Evolutionary conservation across 2,888 invertebrate species (phyloP).

Genomic region (Oligia fasciuncula): DNA sequence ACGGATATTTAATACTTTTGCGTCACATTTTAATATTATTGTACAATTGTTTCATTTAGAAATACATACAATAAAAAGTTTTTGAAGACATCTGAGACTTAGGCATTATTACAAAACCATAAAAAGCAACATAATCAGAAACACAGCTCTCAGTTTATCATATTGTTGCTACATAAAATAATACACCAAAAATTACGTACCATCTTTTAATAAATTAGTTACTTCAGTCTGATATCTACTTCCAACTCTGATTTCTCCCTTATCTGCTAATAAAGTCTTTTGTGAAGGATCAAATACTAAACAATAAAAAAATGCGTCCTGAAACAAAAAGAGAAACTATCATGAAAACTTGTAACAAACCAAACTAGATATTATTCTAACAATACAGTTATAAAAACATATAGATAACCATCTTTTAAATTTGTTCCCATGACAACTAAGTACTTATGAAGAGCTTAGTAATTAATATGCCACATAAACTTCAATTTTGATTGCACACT

Average conservation of each 20-base stretch:
- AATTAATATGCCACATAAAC: slow-evolving; percentile 35
- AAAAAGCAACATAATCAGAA: background rate
- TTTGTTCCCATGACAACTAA: slow-evolving; percentile 36
- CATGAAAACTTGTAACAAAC: slow-evolving; percentile 45
- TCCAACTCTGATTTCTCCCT: slow-evolving; percentile 98
- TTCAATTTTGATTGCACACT: slow-evolving; percentile 5
- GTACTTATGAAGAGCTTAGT: slow-evolving; percentile 12
- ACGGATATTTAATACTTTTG: slow-evolving; percentile 5
- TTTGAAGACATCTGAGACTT: background rate
- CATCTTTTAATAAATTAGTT: slow-evolving; percentile 94
- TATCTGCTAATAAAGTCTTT: slow-evolving; percentile 99
- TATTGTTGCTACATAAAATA: background rate
- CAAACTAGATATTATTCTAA: slow-evolving; percentile 23
- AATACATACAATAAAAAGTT: background rate
- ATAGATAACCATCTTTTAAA: slow-evolving; percentile 33
- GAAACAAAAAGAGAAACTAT: slow-evolving; percentile 83
- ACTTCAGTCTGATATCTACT: slow-evolving; percentile 99
- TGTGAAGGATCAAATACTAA: slow-evolving; percentile 99
- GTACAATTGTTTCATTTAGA: background rate
- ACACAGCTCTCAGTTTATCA: background rate
- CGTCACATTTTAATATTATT: background rate
- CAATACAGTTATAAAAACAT: slow-evolving; percentile 23
- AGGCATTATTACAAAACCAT: background rate
- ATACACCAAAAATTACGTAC: slow-evolving; percentile 79
- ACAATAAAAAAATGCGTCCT: slow-evolving; percentile 99